Evolutionary conservation across 1,140 invertebrate genomes (phyloP).

Genomic region (Eriosoma lanigerum): DNA sequence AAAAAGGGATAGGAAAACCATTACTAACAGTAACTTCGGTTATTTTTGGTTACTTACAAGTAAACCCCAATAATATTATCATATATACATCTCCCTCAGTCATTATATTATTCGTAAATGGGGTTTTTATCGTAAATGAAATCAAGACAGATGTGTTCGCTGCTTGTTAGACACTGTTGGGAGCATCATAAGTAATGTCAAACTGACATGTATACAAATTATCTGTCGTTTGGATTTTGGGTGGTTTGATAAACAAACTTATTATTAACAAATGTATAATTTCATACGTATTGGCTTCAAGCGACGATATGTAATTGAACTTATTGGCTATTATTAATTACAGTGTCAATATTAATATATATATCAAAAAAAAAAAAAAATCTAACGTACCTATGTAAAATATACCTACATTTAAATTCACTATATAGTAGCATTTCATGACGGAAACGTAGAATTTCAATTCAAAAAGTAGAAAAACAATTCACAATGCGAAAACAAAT

Average conservation of each 20-base stretch:
- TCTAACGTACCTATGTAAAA: too few relatives aligned
- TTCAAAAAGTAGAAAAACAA: too few relatives aligned
- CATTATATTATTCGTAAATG: constrained; percentile 9
- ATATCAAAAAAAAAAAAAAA: too few relatives aligned
- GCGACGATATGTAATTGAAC: too few relatives aligned
- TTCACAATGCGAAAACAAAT: too few relatives aligned
- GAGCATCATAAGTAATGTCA: constrained; percentile 9
- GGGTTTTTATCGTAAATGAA: constrained; percentile 33
- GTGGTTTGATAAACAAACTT: not conserved
- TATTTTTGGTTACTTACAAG: constrained; percentile 25
- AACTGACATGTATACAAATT: constrained; percentile 16
- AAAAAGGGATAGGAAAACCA: constrained; percentile 18
- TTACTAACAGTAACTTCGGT: not conserved
- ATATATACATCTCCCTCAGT: not conserved
- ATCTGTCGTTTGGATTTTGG: constrained; percentile 8
- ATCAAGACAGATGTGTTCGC: constrained; percentile 38
- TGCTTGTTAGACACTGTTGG: not conserved
- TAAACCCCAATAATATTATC: constrained; percentile 28
- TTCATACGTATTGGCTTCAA: not conserved
- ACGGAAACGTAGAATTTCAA: too few relatives aligned
- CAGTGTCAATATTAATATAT: too few relatives aligned
- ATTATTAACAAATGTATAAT: not conserved
- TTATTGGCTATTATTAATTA: too few relatives aligned
- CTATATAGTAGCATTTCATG: too few relatives aligned
- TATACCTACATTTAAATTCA: too few relatives aligned